Conservation (phyloP, 2,888 invertebrate species). For the Andrena haemorrhoa region DNA sequence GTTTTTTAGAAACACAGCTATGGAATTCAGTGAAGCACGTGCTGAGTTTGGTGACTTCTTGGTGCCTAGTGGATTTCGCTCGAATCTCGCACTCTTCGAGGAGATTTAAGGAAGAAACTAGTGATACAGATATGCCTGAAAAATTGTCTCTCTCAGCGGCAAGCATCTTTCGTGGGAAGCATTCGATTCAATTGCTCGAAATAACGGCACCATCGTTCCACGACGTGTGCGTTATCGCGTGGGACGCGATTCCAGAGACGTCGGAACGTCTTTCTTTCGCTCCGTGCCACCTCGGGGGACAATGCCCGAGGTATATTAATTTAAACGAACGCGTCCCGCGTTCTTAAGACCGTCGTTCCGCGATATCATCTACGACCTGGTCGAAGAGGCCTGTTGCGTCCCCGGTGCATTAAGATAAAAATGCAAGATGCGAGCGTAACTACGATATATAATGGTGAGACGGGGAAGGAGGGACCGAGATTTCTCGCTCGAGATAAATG, state of each 20-base stretch:
- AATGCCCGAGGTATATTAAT: constrained; percentile 44
- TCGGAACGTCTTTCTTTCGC: constrained; percentile 9
- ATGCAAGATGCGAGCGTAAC: constrained; percentile 29
- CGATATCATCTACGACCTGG: constrained; percentile 39
- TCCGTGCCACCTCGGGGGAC: constrained; percentile 10
- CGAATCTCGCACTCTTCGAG: no score
- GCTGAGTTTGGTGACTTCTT: not conserved
- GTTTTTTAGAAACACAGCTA: no score
- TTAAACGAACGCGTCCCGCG: constrained; percentile 29
- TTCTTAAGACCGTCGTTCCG: constrained; percentile 3
- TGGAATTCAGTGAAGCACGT: not conserved
- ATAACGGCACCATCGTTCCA: constrained; percentile 18
- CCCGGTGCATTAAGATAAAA: constrained; percentile 47
- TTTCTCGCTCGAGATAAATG: not conserved
- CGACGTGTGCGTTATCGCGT: not conserved
- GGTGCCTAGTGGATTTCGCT: no score
- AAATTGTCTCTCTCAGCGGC: not conserved
- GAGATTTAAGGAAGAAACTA: not conserved
- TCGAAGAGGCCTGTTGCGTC: constrained; percentile 44
- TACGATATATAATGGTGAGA: not conserved
- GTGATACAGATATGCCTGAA: not conserved
- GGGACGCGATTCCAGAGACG: constrained; percentile 7
- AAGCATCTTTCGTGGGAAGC: not conserved
- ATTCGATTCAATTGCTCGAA: constrained; percentile 31
- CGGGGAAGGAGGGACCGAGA: not conserved